Evolutionary conservation across 2,113 vertebrate genomes (phyloP).

Genomic region (Odocoileus virginianus): DNA sequence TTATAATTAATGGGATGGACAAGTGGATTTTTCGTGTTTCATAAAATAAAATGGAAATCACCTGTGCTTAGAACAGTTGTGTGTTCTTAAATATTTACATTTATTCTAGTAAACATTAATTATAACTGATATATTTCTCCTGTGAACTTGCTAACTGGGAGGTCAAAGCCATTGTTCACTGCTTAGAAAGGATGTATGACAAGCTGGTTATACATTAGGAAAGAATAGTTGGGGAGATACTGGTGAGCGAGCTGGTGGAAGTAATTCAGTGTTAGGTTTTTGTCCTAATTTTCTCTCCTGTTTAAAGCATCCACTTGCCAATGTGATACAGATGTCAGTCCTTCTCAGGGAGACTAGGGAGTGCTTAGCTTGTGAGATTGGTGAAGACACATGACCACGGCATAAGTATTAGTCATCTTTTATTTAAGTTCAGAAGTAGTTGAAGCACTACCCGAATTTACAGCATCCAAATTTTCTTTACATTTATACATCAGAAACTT

Average conservation of each 20-base stretch:
- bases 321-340: conserved; percentile 58
- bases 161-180: conserved; percentile 53
- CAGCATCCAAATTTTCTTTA: neutral
- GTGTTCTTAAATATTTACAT: conserved; percentile 67
- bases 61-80: conserved; percentile 49
- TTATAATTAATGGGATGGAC: conserved; percentile 67
- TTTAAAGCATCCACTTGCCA: conserved; percentile 50
- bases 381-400: neutral
- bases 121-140: conserved; percentile 56
- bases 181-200: conserved; percentile 8
- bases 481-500: neutral
- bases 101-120: conserved; percentile 62
- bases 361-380: neutral
- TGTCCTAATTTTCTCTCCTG: conserved; percentile 22
- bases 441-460: neutral
- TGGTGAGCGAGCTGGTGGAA: conserved; percentile 6
- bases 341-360: neutral
- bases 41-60: conserved; percentile 71
- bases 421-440: neutral
- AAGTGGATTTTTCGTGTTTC: conserved; percentile 68
- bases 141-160: conserved; percentile 49
- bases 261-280: conserved; percentile 43
- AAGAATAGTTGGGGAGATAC: neutral
- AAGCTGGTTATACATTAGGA: neutral
- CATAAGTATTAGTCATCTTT: neutral